Conservation (phyloP, 2,888 invertebrate species). For the Hemaris fuciformis region DNA sequence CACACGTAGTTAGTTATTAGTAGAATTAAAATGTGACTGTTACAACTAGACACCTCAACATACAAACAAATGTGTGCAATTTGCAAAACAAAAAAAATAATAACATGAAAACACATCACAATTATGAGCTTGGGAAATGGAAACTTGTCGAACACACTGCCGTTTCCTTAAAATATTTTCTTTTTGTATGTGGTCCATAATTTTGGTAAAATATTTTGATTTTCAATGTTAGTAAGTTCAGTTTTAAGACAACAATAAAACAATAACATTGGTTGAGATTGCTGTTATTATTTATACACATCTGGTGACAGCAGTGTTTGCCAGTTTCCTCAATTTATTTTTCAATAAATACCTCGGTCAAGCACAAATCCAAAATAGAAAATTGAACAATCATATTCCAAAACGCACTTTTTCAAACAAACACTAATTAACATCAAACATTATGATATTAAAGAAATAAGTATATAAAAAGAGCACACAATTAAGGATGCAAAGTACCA, state of each 20-base stretch:
- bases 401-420: not conserved
- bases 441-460: not conserved
- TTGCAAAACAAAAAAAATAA: not conserved
- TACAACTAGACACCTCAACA: not conserved
- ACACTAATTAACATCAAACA: not conserved
- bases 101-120: not conserved
- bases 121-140: not conserved
- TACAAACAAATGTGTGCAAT: slow-evolving; percentile 3
- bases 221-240: not conserved
- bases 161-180: not conserved
- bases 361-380: not conserved
- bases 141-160: not conserved
- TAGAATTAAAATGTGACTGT: not conserved
- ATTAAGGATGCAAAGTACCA: not conserved
- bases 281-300: too few relatives aligned
- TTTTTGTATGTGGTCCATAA: not conserved
- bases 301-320: too few relatives aligned
- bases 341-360: not conserved
- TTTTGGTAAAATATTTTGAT: not conserved
- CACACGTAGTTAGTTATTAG: not conserved
- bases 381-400: not conserved
- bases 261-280: too few relatives aligned
- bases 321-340: not conserved
- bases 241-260: too few relatives aligned
- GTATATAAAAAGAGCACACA: not conserved